Evolutionary conservation across 1,140 invertebrate genomes (phyloP).

Genomic region (Neodiprion lecontei): DNA sequence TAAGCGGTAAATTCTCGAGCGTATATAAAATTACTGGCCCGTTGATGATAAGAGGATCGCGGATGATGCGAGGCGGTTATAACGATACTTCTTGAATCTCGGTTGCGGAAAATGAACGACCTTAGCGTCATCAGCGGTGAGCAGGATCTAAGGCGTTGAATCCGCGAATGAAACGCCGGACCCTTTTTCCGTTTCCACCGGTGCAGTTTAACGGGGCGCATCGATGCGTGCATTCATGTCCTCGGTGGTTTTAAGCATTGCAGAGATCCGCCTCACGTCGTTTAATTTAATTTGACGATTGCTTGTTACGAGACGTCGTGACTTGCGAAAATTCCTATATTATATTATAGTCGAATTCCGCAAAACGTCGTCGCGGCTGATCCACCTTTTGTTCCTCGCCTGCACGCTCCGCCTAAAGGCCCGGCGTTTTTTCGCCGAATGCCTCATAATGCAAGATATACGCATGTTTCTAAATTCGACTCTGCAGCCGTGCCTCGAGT

Average conservation of each 20-base stretch:
- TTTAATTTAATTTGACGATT: constrained; percentile 58
- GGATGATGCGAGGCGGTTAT: no score
- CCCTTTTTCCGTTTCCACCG: constrained; percentile 21
- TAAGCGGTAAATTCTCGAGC: no score
- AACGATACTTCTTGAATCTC: no score
- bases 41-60: no score
- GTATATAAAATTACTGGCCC: no score
- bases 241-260: constrained; percentile 33
- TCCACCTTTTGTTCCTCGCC: constrained; percentile 4
- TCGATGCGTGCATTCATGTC: constrained; percentile 23
- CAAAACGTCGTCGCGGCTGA: constrained; percentile 1
- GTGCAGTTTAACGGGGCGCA: constrained; percentile 38
- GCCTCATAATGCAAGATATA: no score
- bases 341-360: neutral
- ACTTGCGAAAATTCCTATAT: neutral
- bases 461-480: no score
- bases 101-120: no score
- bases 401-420: neutral
- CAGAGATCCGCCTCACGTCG: constrained; percentile 40
- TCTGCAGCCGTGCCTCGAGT: neutral
- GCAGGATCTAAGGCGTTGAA: no score
- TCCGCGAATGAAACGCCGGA: constrained; percentile 13
- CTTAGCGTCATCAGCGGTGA: no score
- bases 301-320: constrained; percentile 43
- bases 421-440: neutral